These are phyloP conservation scores for Alviniconcha strummeri DNA, from an alignment of 2,888 invertebrate genomes.

Conservation along the genomic window DNA sequence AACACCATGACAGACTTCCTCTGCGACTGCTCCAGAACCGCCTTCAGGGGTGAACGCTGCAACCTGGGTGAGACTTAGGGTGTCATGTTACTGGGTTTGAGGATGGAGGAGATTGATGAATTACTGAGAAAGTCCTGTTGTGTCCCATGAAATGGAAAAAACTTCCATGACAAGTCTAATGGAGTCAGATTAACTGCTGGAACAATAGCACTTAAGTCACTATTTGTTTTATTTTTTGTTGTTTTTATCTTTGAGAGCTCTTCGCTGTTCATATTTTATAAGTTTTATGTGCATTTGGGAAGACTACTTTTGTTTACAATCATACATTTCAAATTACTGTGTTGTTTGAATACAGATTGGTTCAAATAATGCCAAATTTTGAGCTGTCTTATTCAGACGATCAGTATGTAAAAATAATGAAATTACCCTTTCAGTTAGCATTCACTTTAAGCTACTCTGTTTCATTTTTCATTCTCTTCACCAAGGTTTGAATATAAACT, in stretches of 20 bases:
- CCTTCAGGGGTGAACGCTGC: slow-evolving; percentile 61
- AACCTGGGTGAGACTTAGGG: slow-evolving; percentile 49
- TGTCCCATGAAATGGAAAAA: background rate
- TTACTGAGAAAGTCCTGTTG: too few relatives aligned
- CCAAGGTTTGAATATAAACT: background rate
- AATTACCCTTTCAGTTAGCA: background rate
- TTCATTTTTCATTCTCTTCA: background rate
- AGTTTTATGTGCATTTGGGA: too few relatives aligned
- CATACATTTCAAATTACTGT: too few relatives aligned
- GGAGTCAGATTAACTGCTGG: too few relatives aligned
- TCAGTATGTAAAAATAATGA: too few relatives aligned
- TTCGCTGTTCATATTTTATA: too few relatives aligned
- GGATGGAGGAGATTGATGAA: too few relatives aligned
- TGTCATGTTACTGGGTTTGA: too few relatives aligned
- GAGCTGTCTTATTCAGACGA: too few relatives aligned
- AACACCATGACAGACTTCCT: slow-evolving; percentile 57
- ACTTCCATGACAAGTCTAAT: background rate
- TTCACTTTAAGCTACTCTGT: background rate
- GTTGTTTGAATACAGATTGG: too few relatives aligned
- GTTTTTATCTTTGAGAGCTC: background rate
- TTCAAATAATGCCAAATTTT: too few relatives aligned
- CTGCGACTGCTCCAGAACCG: slow-evolving; percentile 69
- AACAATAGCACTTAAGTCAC: background rate
- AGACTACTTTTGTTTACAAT: too few relatives aligned
- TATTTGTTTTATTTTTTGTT: background rate